Conservation (phyloP, 1,140 invertebrate species). For the Hycleus phaleratus region DNA sequence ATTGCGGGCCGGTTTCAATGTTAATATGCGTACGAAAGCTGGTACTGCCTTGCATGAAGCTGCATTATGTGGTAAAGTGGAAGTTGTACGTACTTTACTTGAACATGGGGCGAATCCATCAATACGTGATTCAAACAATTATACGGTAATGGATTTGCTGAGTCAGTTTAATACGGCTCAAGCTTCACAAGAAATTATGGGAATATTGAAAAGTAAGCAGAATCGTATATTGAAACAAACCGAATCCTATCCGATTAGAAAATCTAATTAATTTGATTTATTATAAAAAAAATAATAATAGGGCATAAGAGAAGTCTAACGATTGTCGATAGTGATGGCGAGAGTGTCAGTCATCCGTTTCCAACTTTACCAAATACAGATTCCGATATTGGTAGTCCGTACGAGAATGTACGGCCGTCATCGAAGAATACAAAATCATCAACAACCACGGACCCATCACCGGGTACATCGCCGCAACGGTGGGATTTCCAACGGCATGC, state of each 20-base stretch:
- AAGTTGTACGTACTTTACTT: conserved; percentile 77
- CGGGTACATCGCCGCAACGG: conserved; percentile 50
- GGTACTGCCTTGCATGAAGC: conserved; percentile 94
- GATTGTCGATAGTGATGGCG: conserved; percentile 45
- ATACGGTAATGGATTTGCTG: conserved; percentile 82
- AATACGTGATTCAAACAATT: conserved; percentile 66
- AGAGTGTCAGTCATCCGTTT: conserved; percentile 50
- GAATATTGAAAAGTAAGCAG: conserved; percentile 75
- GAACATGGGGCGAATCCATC: conserved; percentile 75
- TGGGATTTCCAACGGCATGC: conserved; percentile 52
- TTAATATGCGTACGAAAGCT: conserved; percentile 78
- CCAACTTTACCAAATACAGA: conserved; percentile 49
- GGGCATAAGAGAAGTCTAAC: conserved; percentile 31
- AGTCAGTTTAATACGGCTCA: conserved; percentile 74
- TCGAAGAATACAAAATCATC: conserved; percentile 31
- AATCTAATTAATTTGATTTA: too few relatives aligned
- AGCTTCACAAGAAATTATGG: conserved; percentile 77
- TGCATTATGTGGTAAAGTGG: conserved; percentile 86
- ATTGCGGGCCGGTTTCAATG: conserved; percentile 76
- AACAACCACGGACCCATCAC: conserved; percentile 44
- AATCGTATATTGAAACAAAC: not conserved
- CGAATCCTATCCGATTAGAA: too few relatives aligned
- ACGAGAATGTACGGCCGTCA: conserved; percentile 52
- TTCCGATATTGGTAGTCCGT: conserved; percentile 53
- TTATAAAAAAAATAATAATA: not conserved